Evolutionary conservation across 2,797 vertebrate species (phyloP), one percentile per base, ranked within the genome.

Genomic region (Martes flavigula): DNA sequence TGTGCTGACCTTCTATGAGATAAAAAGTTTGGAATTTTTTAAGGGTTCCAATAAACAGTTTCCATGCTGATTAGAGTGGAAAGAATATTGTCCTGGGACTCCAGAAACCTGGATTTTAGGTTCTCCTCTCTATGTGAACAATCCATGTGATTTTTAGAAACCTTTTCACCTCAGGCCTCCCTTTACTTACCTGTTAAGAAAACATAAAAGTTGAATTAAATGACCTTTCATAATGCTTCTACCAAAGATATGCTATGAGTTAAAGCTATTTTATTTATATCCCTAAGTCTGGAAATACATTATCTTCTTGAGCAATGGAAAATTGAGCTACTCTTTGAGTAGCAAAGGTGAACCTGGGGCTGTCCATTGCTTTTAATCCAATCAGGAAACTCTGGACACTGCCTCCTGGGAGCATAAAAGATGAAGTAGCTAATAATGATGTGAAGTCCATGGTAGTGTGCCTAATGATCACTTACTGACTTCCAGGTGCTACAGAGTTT

Each of bases 71-170:
- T 25, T 79, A 27, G 18, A 95, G 11, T 75, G 27, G 64, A 93
- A 97, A 90, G 25, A 95, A 96, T 35, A 23, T 78, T 96, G 87
- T 17, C 7, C 54, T 30, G 5, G 64, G 20, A 97, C 87, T 86
- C 60, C 58, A 83, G 54, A 90, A 93, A 62, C 13, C 14, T 72
- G 75, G 38, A 58, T 86, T 93, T 94, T 79, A 87, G 66, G 54
- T 78, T 96, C 18, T 86, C 3, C 43, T 79, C n/a, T 79, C 12
- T 92, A 1, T 70, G 60, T 27, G 75, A 95, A 73, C 3, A 51
- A 83, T 35, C 21, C 51, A 0, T 79, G 54, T 84, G 77, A 88
- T 73, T 51, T 95, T 93, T 73, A 87, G 83, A 62, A 75, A 78
- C 9, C 56, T 77, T 64, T 82, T 90, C 17, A 72, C 40, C 27